Evolutionary conservation across 2,888 invertebrate genomes (phyloP), one percentile per base, ranked within the genome.

Genomic region (Cataglyphis albicans): DNA sequence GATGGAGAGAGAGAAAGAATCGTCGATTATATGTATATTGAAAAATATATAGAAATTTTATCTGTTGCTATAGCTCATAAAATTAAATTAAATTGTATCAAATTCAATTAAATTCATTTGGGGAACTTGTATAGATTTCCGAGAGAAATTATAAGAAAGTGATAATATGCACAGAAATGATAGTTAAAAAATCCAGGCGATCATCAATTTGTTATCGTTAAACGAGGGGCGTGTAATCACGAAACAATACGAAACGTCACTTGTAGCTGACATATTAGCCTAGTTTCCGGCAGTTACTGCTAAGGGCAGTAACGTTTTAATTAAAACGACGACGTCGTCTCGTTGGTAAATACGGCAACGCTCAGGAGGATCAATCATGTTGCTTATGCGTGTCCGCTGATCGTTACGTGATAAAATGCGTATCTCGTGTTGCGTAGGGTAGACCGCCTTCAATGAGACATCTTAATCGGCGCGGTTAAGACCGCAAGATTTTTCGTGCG

Each of bases 281-380:
- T 67, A 35, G 76, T 89, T 84, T 84, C 87, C 86, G 84, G 80
- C 57, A 75, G 15, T n/a, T 52, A 52, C 52, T 59, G 76, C 83
- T 84, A 73, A 72, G 86, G 81, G 83, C 83, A 87, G 89, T 87
- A 88, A 91, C 85, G 88, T 91, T 92, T 92, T 91, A 92, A 92
- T 93, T 91, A 91, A 91, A 92, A 91, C 88, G 84, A 88, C 90
- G 84, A 88, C 90, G 84, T 83, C 85, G 86, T 86, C 88, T 86
- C 88, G 90, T 91, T 86, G 84, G 89, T 87, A 89, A 90, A 91
- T 90, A 91, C 90, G 89, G 89, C 88, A 92, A 91, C 90, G 87
- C 92, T 84, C 86, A 88, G 86, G 86, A 89, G 89, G 90, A 93
- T 93, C 93, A 92, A 92, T 93, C 93, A 93, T 91, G 89, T 87